Base-by-base conservation (phyloP, 1,140 invertebrate genomes). In the Chelonus insularis region DNA sequence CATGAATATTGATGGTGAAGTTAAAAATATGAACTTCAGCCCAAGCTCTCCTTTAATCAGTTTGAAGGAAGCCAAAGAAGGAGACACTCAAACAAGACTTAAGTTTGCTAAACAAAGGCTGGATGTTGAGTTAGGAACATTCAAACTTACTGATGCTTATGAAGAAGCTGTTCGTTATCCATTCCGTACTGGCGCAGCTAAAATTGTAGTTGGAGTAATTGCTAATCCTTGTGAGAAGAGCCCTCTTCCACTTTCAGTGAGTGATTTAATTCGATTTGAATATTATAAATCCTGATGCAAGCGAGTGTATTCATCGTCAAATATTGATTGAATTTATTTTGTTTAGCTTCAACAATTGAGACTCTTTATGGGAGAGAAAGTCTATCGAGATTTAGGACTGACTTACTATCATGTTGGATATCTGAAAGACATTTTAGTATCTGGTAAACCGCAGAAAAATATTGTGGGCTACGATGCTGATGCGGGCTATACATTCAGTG, bases 161-260 rank as follows among this genome's bases (percentile, higher is more conserved):
- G 68, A 79, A 14, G 76, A 85, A 64, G 86, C 83, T 2, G 69
- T 84, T 2, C 65, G 79, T 6, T 89, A 87, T 79, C 86, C 86
- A 34, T 89, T 86, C 80, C 82, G 87, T 72, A 73, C 83, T 3
- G 83, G 82, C 4, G 84, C 87, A 2, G 79, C 82, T 0, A 88
- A 86, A 65, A 79, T 80, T 20, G 84, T 88, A 8, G 70, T 89
- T 63, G 83, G 79, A 1, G 74, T 88, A 0, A 58, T 78, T 2
- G 64, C 72, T 1, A 66, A 64, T 1, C 66, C 70, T 1, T 83
- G 82, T 45, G 80, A 80, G 52, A 81, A 78, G 66, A 78, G 73
- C 43, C 67, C 67, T 0, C 34, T 80, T 5, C 76, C 74, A n/a
- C 9, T 81, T 47, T 82, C 80, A 48, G 79, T 80, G 69, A 75